phyloP scores from a whole-genome alignment of 2,113 vertebrate genomes.

The Phainopepla nitens region DNA sequence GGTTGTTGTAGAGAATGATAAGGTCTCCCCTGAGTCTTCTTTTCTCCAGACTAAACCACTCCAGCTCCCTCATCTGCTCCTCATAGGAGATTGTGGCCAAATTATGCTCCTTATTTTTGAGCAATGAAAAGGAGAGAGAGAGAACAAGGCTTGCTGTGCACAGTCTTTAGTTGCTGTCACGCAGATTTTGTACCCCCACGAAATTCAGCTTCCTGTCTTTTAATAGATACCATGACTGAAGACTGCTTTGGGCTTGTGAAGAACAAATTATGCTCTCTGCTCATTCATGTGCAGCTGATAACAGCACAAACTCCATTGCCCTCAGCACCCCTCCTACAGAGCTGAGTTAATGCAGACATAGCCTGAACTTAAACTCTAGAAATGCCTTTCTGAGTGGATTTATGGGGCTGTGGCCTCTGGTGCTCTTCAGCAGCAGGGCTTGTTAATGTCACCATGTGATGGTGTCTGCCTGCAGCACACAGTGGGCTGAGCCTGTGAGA shows the following conservation, averaged over 20 bases:
- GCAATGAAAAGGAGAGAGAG: not conserved
- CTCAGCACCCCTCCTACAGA: not conserved
- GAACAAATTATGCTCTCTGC: not conserved
- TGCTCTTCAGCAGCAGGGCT: not conserved
- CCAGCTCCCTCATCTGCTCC: not conserved
- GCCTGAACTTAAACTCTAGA: not conserved
- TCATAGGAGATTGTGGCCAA: not conserved
- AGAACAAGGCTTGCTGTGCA: not conserved
- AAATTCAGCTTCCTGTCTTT: not conserved
- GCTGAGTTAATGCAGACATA: not conserved
- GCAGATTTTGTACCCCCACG: not conserved
- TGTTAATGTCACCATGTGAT: not conserved
- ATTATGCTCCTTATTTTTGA: not conserved
- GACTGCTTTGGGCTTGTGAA: not conserved
- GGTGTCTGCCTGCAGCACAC: not conserved
- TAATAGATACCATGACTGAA: not conserved
- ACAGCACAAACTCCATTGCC: not conserved
- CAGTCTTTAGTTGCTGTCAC: not conserved
- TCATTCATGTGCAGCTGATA: not conserved
- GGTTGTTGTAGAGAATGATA: accelerated
- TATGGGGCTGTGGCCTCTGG: not conserved
- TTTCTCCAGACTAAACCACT: not conserved
- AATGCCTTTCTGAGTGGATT: not conserved
- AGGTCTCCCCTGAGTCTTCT: not conserved
- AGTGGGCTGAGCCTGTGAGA: not conserved